A percentile compares a stretch with the other conserved stretches of the same genome.
phyloP scores from a whole-genome alignment of 1,140 invertebrate genomes.

The Ridgeia piscesae region DNA sequence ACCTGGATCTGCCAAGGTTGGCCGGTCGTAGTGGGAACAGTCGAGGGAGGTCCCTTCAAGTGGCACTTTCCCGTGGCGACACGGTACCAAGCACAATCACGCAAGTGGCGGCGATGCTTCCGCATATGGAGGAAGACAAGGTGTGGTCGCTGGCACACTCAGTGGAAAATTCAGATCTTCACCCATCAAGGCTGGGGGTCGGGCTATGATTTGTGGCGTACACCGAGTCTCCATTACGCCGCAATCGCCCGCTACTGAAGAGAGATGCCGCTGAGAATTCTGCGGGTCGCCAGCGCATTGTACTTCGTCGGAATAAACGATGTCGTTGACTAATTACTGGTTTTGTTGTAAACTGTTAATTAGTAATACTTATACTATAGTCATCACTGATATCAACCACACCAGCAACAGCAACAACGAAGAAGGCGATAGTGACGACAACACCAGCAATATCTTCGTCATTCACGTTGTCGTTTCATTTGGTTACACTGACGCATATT shows the following conservation, averaged over 20 bases:
- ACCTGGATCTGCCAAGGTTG: neutral
- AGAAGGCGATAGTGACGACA: too few relatives aligned
- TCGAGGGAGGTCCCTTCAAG: neutral
- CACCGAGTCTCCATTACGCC: neutral
- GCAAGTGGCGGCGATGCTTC: neutral
- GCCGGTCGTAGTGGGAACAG: neutral
- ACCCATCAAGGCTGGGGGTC: neutral
- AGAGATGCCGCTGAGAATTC: too few relatives aligned
- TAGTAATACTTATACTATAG: too few relatives aligned
- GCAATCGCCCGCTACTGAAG: neutral
- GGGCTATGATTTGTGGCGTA: neutral
- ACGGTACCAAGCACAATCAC: conserved; percentile 11
- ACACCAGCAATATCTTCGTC: too few relatives aligned
- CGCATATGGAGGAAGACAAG: neutral
- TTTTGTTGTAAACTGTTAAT: too few relatives aligned
- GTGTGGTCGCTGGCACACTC: neutral
- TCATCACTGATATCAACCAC: too few relatives aligned
- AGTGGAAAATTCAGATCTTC: neutral
- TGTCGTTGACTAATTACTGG: too few relatives aligned
- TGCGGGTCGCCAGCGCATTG: too few relatives aligned
- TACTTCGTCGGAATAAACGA: too few relatives aligned
- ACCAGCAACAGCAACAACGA: too few relatives aligned
- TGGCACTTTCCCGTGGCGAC: conserved; percentile 32
- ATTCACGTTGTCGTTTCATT: too few relatives aligned
- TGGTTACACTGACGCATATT: too few relatives aligned